Evolutionary conservation across 2,113 vertebrate species (phyloP), one percentile per base, ranked within the genome.

Genomic region (Odocoileus hemionus): DNA sequence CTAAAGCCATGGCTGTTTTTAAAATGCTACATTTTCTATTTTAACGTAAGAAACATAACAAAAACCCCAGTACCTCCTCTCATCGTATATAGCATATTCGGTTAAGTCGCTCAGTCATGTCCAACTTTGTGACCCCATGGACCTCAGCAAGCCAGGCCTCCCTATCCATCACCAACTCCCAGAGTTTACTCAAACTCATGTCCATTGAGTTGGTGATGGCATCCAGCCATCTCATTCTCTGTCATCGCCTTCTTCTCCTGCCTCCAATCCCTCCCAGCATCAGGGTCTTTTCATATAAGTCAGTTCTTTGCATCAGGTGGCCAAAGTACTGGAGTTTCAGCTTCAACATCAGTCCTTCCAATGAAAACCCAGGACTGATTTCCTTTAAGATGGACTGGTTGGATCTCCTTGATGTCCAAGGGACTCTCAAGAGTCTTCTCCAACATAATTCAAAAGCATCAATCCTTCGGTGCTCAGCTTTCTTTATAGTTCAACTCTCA

Each of bases 181-280:
- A 0, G 67, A 70, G n/a, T 70, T 39, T 3, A 23, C 67, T 2
- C n/a, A 74, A 74, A 74, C 5, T 23, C 67, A 74, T 39, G n/a
- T 39, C n/a, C n/a, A 74, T 6, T 12, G n/a, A 74, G 19, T 39
- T 5, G 0, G 67, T 74, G 11, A 39, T 39, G 10, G 10, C 36
- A 39, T 39, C 19, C 67, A 70, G 19, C 10, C 67, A 70, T 70
- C n/a, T 70, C 10, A 70, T 23, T 10, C n/a, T 70, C 67, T 70
- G 10, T 23, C 0, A 1, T 39, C 10, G n/a, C 4, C n/a, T 39
- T 70, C 19, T 70, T 5, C 10, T 23, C 19, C 10, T 39, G 67
- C 10, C 57, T 2, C 23, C 19, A 70, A 70, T 70, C n/a, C 12
- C 6, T 39, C 10, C 67, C 67, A 39, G 19, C 19, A 70, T 39